Conservation (phyloP, 2,113 vertebrate genomes). For the Proterorhinus semilunaris region DNA sequence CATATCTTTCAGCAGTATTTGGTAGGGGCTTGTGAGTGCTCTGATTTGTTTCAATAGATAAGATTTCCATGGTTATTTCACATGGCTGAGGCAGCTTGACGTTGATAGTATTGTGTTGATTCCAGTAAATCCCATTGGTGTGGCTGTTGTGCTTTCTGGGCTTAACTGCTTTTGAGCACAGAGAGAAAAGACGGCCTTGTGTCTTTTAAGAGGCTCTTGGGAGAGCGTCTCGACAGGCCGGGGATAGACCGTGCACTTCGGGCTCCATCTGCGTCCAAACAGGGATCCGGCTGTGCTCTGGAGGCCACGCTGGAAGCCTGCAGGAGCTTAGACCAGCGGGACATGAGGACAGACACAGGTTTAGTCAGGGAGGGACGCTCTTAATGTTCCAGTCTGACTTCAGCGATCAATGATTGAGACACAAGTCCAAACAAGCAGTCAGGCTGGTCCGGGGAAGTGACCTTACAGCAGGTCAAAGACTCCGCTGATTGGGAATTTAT, state of each 20-base stretch:
- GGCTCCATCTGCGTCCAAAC: conserved; percentile 55
- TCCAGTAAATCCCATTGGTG: conserved; percentile 41
- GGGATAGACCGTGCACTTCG: conserved; percentile 55
- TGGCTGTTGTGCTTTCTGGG: conserved; percentile 55
- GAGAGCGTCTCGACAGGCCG: conserved; percentile 42
- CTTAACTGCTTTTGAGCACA: conserved; percentile 49
- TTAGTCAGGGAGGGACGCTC: background rate
- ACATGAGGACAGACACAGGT: conserved; percentile 22
- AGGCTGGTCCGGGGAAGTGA: background rate
- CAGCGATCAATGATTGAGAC: conserved; percentile 43
- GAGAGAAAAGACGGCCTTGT: conserved; percentile 18
- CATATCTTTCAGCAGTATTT: no score
- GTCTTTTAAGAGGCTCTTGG: conserved; percentile 54
- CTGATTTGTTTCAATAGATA: no score
- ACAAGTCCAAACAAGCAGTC: conserved; percentile 19
- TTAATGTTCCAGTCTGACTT: conserved; percentile 6
- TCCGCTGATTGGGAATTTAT: conserved; percentile 23
- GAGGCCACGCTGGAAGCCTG: conserved; percentile 47
- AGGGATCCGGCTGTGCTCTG: conserved; percentile 39
- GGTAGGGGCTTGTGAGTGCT: no score
- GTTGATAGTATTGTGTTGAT: conserved; percentile 5
- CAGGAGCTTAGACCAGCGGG: conserved; percentile 35
- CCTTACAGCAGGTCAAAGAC: conserved; percentile 31
- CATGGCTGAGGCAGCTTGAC: background rate
- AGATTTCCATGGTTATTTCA: no score